Base-by-base conservation (phyloP, 1,140 invertebrate species). In the Nymphalis io region DNA sequence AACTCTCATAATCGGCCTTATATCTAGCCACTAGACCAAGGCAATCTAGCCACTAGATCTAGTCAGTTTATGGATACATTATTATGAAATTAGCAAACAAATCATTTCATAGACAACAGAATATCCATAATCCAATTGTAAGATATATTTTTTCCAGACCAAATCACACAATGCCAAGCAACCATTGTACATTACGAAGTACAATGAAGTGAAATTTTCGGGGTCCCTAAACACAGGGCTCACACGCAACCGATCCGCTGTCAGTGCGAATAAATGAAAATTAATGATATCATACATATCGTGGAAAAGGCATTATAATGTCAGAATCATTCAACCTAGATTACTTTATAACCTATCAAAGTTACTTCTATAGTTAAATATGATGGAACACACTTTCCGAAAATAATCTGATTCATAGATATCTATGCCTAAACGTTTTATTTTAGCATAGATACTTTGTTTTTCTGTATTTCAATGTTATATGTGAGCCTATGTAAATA, bases 201-300 rank as follows among this genome's bases (percentile, higher is more conserved):
- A 55, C 59, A 53, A 68, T 60, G 59, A 66, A 66, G 11, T 18
- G 33, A 60, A 68, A 51, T 55, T 60, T 40, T 51, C 66, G 33
- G n/a, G 20, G 58, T 51, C 58, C 38, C 46, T 46, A 46, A 46
- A 46, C 44, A 16, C 18, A 40, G 21, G 44, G 55, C 62, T 38
- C 65, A 53, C 57, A 67, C 58, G 58, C 57, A n/a, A 33, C 44
- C 57, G 42, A 68, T 60, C 65, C 65, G 57, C 59, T 68, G 65
- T 68, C 65, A 60, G 58, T 48, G n/a, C 44, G 44, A 39, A 60
- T 46, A 68, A 68, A 68, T 60, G 42, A 46, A 68, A 60, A 68
- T 68, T 68, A 68, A 68, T 68, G 42, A 33, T 60, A 15, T 23
- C 21, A 18, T 20, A 60, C 38, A 38, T 44, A 60, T 44, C 18